These are phyloP conservation scores for Chiloscyllium plagiosum DNA, from an alignment of 2,113 vertebrate species.

Conservation along the genomic window DNA sequence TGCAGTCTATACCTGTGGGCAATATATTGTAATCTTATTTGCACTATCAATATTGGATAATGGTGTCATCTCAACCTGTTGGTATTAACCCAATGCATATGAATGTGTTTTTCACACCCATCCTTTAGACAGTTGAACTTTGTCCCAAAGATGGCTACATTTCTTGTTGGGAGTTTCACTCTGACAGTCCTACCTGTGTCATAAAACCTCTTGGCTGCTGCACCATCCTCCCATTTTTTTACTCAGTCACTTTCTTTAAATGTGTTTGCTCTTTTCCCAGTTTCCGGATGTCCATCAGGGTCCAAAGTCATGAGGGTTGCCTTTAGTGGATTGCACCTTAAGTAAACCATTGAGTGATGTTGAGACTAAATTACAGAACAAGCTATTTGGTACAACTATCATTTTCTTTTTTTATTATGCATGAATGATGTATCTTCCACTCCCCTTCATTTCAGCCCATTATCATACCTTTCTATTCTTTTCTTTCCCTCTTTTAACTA, in stretches of 20 bases:
- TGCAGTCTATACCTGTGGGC: not conserved
- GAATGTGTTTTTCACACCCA: not conserved
- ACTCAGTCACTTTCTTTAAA: not conserved
- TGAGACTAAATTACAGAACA: no score
- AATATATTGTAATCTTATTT: not conserved
- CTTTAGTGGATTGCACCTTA: not conserved
- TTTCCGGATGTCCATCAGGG: not conserved
- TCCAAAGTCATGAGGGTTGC: not conserved
- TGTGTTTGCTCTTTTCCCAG: not conserved
- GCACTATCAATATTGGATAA: not conserved
- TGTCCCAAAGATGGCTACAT: not conserved
- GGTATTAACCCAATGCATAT: not conserved
- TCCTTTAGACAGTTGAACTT: not conserved
- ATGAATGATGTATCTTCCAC: not conserved
- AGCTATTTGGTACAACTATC: not conserved
- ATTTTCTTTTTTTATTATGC: not conserved
- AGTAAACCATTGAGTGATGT: not conserved
- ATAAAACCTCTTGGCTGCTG: not conserved
- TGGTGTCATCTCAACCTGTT: not conserved
- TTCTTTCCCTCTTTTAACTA: not conserved
- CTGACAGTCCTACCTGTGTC: not conserved
- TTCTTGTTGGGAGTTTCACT: not conserved
- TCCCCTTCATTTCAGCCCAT: no score
- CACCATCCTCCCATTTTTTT: not conserved
- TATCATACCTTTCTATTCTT: not conserved